Evolutionary conservation across 1,140 invertebrate species (phyloP).

Genomic region (Drosophila obscura): DNA sequence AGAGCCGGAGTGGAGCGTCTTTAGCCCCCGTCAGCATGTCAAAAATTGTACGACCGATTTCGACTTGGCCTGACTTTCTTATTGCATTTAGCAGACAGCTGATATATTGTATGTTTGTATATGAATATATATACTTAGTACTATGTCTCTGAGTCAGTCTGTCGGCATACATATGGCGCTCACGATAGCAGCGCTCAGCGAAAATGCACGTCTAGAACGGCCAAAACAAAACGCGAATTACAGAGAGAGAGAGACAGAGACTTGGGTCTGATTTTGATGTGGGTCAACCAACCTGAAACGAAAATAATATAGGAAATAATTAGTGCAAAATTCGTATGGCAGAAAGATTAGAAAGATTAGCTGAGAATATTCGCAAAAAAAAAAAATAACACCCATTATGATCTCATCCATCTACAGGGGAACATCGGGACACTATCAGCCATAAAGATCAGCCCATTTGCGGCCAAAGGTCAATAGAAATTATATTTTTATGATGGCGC

Average conservation of each 20-base stretch:
- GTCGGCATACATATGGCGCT: slow-evolving; percentile 53
- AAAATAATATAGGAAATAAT: slow-evolving; percentile 8
- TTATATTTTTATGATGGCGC: slow-evolving; percentile 63
- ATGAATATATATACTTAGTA: neutral
- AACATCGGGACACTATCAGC: slow-evolving; percentile 13
- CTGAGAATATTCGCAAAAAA: too few species aligned
- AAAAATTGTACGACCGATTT: slow-evolving; percentile 42
- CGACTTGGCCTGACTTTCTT: slow-evolving; percentile 40
- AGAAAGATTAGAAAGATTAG: neutral
- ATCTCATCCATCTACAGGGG: too few species aligned
- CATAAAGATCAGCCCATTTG: slow-evolving; percentile 46
- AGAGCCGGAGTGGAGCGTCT: slow-evolving; percentile 20
- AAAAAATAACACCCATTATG: slow-evolving; percentile 19
- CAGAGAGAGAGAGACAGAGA: slow-evolving; percentile 7
- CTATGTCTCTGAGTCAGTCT: slow-evolving; percentile 37
- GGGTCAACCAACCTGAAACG: slow-evolving; percentile 42
- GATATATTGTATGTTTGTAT: slow-evolving; percentile 2
- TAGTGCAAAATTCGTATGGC: slow-evolving; percentile 1
- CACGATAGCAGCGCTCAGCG: slow-evolving; percentile 55
- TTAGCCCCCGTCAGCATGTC: slow-evolving; percentile 45
- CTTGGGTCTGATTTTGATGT: slow-evolving; percentile 3
- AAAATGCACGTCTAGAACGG: slow-evolving; percentile 64
- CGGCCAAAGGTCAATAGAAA: slow-evolving; percentile 35
- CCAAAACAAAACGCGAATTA: slow-evolving; percentile 37
- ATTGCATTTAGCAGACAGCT: slow-evolving; percentile 53